A percentile compares a stretch with the other conserved stretches of the same genome.
phyloP scores from a whole-genome alignment of 2,113 vertebrate species.

The Hylia prasina region DNA sequence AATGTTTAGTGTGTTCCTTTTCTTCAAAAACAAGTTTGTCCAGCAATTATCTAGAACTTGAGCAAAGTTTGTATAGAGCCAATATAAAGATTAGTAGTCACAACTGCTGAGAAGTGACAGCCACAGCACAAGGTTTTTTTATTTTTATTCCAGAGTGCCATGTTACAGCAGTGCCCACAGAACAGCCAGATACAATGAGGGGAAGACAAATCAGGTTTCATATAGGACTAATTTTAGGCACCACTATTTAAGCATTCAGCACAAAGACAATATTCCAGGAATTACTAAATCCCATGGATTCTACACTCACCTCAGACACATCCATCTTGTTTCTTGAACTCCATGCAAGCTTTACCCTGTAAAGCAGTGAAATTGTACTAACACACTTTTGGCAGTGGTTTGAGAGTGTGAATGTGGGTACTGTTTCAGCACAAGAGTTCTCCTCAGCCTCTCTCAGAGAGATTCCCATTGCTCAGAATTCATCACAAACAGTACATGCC shows the following conservation, averaged over 20 bases:
- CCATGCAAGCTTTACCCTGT: background rate
- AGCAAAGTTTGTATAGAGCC: background rate
- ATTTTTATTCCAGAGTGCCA: background rate
- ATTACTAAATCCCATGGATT: background rate
- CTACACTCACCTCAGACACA: background rate
- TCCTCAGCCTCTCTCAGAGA: slow-evolving; percentile 89
- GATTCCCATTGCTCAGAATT: slow-evolving; percentile 86
- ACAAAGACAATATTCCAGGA: background rate
- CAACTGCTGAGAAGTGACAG: background rate
- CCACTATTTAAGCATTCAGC: background rate
- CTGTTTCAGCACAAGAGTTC: slow-evolving; percentile 77
- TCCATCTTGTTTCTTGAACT: background rate
- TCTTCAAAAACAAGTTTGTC: background rate
- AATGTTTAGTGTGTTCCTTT: background rate
- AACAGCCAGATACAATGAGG: background rate
- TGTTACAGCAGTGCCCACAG: background rate
- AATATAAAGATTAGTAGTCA: background rate
- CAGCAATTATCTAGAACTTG: background rate
- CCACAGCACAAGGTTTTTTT: background rate
- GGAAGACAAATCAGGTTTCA: background rate
- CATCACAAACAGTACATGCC: slow-evolving; percentile 79
- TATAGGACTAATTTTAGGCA: background rate
- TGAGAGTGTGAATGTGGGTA: background rate
- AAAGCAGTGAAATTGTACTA: background rate
- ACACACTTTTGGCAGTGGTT: background rate